Conservation (phyloP, 2,113 vertebrate genomes). For the Scartelaos histophorus region DNA sequence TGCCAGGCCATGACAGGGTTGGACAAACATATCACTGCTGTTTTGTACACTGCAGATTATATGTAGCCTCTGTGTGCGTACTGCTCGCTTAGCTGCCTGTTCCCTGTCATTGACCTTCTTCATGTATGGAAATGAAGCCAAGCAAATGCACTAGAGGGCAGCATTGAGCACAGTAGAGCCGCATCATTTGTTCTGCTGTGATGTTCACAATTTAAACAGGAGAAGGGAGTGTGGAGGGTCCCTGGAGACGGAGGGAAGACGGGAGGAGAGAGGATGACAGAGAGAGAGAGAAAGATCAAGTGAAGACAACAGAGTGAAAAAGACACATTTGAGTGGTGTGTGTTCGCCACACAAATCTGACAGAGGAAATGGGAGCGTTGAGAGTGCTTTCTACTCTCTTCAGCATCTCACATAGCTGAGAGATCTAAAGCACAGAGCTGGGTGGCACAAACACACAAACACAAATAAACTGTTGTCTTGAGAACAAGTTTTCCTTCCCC, state of each 20-base stretch:
- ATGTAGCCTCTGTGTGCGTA: neutral
- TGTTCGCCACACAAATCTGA: constrained; percentile 41
- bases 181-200: constrained; percentile 68
- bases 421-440: constrained; percentile 61
- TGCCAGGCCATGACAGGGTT: constrained; percentile 7
- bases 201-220: constrained; percentile 70
- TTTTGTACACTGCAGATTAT: constrained; percentile 18
- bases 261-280: constrained; percentile 11
- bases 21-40: constrained; percentile 28
- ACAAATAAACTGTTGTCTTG: constrained; percentile 63
- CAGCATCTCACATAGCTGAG: constrained; percentile 49
- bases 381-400: constrained; percentile 59
- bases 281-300: constrained; percentile 41
- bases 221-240: constrained; percentile 56
- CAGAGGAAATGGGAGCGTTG: constrained; percentile 53
- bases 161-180: constrained; percentile 53
- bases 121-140: constrained; percentile 38
- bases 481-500: constrained; percentile 58
- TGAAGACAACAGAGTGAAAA: constrained; percentile 34
- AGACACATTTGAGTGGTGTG: constrained; percentile 30
- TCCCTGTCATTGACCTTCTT: constrained; percentile 56
- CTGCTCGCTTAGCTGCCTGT: constrained; percentile 71
- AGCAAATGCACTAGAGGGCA: constrained; percentile 63
- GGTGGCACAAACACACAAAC: constrained; percentile 65
- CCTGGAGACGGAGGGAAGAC: constrained; percentile 47